These are phyloP conservation scores for Ptychadena robeensis DNA, from an alignment of 2,797 vertebrate species.

Conservation along the genomic window DNA sequence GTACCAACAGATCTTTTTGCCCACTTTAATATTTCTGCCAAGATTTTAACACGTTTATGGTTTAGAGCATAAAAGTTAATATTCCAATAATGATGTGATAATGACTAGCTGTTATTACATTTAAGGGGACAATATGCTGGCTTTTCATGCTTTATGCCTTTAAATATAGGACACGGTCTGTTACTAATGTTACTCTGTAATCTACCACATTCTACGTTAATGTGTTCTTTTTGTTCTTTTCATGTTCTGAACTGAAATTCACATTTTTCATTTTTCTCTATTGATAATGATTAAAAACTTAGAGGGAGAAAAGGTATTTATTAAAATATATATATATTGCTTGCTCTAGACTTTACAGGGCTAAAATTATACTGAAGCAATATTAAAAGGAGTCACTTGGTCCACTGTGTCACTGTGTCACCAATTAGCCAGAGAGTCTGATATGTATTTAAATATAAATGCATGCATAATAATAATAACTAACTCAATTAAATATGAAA, in stretches of 20 bases:
- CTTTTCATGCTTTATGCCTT: neutral
- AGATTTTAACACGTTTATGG: conserved; percentile 17
- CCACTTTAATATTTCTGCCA: conserved; percentile 8
- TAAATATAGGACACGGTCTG: conserved; percentile 5
- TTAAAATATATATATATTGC: too few relatives aligned
- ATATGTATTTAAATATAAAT: too few relatives aligned
- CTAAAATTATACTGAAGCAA: too few relatives aligned
- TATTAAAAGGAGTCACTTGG: too few relatives aligned
- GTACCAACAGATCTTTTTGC: conserved; percentile 17
- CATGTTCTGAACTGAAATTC: neutral
- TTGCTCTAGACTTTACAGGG: too few relatives aligned
- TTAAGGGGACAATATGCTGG: neutral
- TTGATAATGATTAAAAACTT: too few relatives aligned
- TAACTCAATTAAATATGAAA: too few relatives aligned
- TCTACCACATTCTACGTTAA: neutral
- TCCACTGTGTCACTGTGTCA: too few relatives aligned
- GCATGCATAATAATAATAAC: too few relatives aligned
- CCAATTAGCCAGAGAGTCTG: too few relatives aligned
- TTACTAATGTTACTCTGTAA: conserved; percentile 4
- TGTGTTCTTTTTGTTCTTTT: neutral
- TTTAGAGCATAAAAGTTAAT: conserved; percentile 32
- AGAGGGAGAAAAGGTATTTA: neutral
- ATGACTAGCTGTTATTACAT: conserved; percentile 25
- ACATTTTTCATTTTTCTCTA: neutral
- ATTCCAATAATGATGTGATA: conserved; percentile 40